Conservation (phyloP, 2,113 vertebrate genomes). For the Isichthys henryi region DNA sequence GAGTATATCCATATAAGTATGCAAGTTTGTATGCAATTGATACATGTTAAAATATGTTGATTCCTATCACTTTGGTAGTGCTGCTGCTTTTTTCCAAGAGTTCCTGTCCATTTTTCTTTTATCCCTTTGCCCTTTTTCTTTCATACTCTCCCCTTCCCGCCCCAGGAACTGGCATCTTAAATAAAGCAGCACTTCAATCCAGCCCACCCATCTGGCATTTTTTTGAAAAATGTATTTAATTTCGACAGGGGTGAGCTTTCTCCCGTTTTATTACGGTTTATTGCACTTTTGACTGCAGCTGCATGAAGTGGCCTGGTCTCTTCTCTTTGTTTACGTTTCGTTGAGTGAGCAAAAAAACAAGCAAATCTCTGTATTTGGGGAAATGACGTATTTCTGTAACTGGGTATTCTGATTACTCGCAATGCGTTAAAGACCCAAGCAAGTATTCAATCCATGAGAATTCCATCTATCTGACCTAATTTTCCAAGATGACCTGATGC, state of each 20-base stretch:
- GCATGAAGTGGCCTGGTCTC: too few relatives aligned
- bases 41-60: background rate
- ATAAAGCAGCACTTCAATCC: conserved; percentile 12
- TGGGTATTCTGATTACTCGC: background rate
- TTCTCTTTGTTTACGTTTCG: too few relatives aligned
- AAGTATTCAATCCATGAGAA: background rate
- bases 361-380: background rate
- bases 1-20: background rate
- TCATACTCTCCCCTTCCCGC: background rate
- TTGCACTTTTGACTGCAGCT: background rate
- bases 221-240: conserved; percentile 15
- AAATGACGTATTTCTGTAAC: background rate
- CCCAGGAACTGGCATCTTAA: background rate
- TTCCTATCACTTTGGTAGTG: background rate
- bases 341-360: background rate
- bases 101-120: background rate
- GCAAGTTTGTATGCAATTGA: background rate
- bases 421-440: background rate
- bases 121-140: background rate
- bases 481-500: background rate
- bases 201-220: background rate
- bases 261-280: background rate
- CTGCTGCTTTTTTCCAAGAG: background rate
- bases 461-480: background rate
- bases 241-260: background rate